These are phyloP conservation scores for Orycteropus afer DNA, from an alignment of 2,113 vertebrate species.

Conservation along the genomic window DNA sequence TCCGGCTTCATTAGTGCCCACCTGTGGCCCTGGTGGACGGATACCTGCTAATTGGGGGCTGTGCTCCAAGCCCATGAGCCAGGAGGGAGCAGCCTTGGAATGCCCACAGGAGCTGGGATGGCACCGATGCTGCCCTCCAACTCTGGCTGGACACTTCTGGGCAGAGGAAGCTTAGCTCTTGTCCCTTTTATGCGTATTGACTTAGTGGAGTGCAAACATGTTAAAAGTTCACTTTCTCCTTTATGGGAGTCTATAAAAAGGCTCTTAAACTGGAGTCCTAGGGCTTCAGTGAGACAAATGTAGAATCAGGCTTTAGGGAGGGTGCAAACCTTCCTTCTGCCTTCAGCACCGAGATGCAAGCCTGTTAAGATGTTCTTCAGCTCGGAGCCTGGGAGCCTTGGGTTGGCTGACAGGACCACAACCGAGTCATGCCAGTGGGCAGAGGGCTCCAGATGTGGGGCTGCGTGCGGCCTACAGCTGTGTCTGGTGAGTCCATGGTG, in stretches of 20 bases:
- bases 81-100: neutral
- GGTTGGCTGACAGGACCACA: neutral
- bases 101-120: neutral
- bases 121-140: neutral
- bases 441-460: no score
- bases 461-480: neutral
- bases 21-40: neutral
- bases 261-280: conserved; percentile 89
- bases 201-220: conserved; percentile 88
- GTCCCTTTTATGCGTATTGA: conserved; percentile 86
- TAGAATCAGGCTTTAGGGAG: conserved; percentile 68
- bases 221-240: conserved; percentile 89
- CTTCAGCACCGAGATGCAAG: conserved; percentile 73
- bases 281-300: conserved; percentile 86
- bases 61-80: neutral
- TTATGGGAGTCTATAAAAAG: conserved; percentile 91
- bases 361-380: conserved; percentile 68
- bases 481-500: neutral
- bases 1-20: neutral
- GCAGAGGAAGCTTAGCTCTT: conserved; percentile 79
- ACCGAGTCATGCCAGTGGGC: neutral
- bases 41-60: neutral
- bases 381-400: conserved; percentile 47
- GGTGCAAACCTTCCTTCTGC: conserved; percentile 28
- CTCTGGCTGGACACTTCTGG: conserved; percentile 66